phyloP scores from a whole-genome alignment of 2,113 vertebrate genomes.

The Carettochelys insculpta region DNA sequence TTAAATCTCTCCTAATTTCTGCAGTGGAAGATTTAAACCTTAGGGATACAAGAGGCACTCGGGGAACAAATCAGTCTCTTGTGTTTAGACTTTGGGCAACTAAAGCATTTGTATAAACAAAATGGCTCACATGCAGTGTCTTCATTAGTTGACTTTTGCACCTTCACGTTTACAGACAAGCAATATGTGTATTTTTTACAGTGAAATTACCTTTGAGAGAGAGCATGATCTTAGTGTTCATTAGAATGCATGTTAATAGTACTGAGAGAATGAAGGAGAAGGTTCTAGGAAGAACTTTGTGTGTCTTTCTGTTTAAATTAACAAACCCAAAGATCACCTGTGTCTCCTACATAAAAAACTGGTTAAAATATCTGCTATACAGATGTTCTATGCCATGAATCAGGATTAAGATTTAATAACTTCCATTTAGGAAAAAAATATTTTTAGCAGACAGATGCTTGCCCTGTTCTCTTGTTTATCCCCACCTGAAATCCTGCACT shows the following conservation, averaged over 20 bases:
- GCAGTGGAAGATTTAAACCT: neutral
- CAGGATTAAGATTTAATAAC: rapidly evolving
- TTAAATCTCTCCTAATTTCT: neutral
- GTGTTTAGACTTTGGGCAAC: neutral
- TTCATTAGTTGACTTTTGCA: neutral
- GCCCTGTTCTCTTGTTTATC: neutral
- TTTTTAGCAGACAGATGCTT: neutral
- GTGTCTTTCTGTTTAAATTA: neutral
- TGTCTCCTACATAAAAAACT: neutral
- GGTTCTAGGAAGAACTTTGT: neutral
- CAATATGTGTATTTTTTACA: neutral
- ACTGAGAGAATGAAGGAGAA: rapidly evolving
- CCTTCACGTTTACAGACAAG: neutral
- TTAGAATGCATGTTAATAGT: rapidly evolving
- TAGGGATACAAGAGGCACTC: neutral
- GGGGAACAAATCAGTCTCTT: neutral
- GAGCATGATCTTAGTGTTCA: neutral
- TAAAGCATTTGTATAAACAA: neutral
- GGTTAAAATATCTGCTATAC: neutral
- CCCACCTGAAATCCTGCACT: neutral
- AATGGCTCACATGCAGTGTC: neutral
- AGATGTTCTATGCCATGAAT: rapidly evolving
- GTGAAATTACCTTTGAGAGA: neutral
- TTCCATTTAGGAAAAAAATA: neutral
- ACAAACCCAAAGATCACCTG: neutral